Evolutionary conservation across 1,140 invertebrate genomes (phyloP), one percentile per base, ranked within the genome.

Genomic region (Orchesella cincta): DNA sequence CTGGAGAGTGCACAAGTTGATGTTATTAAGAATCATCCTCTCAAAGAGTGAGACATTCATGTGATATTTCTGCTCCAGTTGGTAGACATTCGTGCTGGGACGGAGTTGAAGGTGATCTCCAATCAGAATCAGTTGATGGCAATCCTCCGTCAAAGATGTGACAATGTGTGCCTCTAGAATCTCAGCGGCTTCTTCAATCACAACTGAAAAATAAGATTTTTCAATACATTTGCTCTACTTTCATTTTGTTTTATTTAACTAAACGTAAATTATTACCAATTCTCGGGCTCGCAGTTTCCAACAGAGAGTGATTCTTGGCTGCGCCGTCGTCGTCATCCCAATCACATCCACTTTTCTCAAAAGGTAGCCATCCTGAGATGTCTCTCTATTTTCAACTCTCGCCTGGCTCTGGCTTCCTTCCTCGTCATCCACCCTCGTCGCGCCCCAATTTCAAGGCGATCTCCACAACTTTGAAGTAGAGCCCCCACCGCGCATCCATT

Each of bases 171-270:
- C 85, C 83, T 95, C 93, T 34, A 94, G 85, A 16, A 94, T 91
- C 88, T 95, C 93, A 1, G 93, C 93, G 0, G 94, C 93, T 87
- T 95, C 93, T 86, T 95, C 93, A 23, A 95, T 90, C 36, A 95
- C 88, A 0, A 92, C 89, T 84, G n/a, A n/a, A n/a, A n/a, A n/a
- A n/a, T n/a, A n/a, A n/a, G n/a, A n/a, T n/a, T n/a, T n/a, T n/a
- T n/a, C n/a, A n/a, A n/a, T n/a, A n/a, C n/a, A n/a, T n/a, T n/a
- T n/a, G n/a, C n/a, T n/a, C n/a, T n/a, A n/a, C n/a, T n/a, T n/a
- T n/a, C n/a, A n/a, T n/a, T n/a, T n/a, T n/a, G n/a, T n/a, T n/a
- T n/a, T n/a, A n/a, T n/a, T n/a, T n/a, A n/a, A n/a, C n/a, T n/a
- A n/a, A n/a, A n/a, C n/a, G n/a, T n/a, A n/a, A n/a, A n/a, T n/a